Evolutionary conservation across 2,113 vertebrate genomes (phyloP).

Genomic region (Tautogolabrus adspersus): DNA sequence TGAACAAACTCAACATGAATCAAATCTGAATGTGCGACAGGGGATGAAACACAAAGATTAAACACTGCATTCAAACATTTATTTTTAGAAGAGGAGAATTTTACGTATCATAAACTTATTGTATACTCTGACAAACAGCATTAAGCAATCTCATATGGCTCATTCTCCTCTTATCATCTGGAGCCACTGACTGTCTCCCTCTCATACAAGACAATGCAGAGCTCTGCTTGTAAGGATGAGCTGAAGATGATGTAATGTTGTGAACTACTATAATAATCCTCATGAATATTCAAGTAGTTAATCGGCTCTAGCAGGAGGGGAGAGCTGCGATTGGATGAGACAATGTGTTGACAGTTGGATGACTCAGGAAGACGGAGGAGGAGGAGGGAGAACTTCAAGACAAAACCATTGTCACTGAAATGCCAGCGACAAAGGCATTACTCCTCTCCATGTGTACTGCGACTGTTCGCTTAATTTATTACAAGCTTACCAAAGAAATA

Average conservation of each 20-base stretch:
- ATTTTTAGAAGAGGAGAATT: not conserved
- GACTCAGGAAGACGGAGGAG: constrained; percentile 49
- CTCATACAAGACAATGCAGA: not conserved
- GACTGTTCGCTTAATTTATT: not conserved
- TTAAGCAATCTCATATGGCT: not conserved
- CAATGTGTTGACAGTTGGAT: constrained; percentile 48
- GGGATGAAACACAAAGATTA: not conserved
- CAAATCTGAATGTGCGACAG: not conserved
- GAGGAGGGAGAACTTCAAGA: constrained; percentile 34
- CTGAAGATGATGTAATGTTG: constrained; percentile 59
- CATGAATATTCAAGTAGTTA: constrained; percentile 68
- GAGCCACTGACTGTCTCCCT: constrained; percentile 5
- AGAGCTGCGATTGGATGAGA: constrained; percentile 51
- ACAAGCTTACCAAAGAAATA: too few species aligned
- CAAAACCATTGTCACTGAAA: constrained; percentile 11
- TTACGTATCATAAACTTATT: not conserved
- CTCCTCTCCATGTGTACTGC: not conserved
- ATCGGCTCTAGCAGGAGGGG: constrained; percentile 44
- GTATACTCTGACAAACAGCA: not conserved
- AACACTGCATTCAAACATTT: not conserved
- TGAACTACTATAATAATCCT: constrained; percentile 52
- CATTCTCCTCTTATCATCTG: not conserved
- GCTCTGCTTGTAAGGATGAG: constrained; percentile 20
- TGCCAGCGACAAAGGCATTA: not conserved
- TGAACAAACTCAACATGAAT: not conserved